Evolutionary conservation across 2,797 vertebrate genomes (phyloP).

Genomic region (Thalassophryne amazonica): DNA sequence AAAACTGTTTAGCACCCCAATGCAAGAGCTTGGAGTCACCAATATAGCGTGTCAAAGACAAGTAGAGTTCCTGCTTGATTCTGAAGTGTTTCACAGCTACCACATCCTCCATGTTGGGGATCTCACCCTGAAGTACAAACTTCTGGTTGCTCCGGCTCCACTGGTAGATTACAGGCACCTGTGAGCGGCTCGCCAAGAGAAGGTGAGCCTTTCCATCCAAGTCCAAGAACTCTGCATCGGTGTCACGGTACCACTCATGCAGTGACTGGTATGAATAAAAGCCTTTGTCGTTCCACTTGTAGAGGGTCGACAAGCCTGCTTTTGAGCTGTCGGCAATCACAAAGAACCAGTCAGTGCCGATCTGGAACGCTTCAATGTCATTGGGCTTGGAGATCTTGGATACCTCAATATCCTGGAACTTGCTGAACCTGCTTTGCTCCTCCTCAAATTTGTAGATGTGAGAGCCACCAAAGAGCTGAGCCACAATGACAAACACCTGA

Average conservation of each 20-base stretch:
- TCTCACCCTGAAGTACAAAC: constrained; percentile 89
- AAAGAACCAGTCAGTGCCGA: constrained; percentile 91
- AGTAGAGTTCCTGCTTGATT: constrained; percentile 88
- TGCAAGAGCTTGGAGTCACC: constrained; percentile 94
- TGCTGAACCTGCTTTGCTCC: constrained; percentile 94
- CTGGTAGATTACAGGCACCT: constrained; percentile 95
- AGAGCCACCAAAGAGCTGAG: constrained; percentile 96
- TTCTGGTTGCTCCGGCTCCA: constrained; percentile 92
- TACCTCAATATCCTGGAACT: constrained; percentile 97
- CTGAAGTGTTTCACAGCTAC: constrained; percentile 92
- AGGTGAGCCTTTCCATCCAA: constrained; percentile 92
- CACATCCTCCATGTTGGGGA: constrained; percentile 97
- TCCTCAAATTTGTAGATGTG: constrained; percentile 98
- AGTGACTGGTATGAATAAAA: constrained; percentile 97
- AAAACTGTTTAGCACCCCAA: constrained; percentile 92
- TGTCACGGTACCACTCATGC: constrained; percentile 98
- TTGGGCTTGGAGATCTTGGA: constrained; percentile 98
- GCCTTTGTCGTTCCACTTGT: constrained; percentile 97
- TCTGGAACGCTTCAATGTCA: constrained; percentile 94
- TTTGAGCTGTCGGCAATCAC: constrained; percentile 98
- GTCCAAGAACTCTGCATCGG: constrained; percentile 91
- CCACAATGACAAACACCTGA: constrained; percentile 96
- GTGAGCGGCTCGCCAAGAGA: constrained; percentile 93
- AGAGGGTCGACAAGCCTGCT: constrained; percentile 94
- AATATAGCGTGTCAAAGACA: constrained; percentile 94